A percentile compares a stretch with the other conserved stretches of the same genome.
Evolutionary conservation across 2,113 vertebrate genomes (phyloP).

Genomic region (Cottus gobio): DNA sequence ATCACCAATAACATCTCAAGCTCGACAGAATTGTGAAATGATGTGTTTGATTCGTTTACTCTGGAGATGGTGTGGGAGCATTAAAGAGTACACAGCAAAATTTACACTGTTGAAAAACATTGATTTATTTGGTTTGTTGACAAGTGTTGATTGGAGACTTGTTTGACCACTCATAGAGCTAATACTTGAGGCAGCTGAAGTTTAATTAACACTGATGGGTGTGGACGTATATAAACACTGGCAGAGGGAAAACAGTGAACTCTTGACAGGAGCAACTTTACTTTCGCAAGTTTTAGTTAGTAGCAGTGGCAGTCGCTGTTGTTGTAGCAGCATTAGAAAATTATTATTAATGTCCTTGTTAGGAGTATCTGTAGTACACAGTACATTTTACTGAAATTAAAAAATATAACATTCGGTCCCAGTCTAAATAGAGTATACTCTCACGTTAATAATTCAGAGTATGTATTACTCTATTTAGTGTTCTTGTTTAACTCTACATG

Average conservation of each 20-base stretch:
- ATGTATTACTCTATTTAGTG: too few relatives aligned
- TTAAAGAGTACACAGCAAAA: conserved; percentile 10
- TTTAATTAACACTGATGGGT: conserved; percentile 54
- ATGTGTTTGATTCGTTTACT: conserved; percentile 48
- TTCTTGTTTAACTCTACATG: too few relatives aligned
- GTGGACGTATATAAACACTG: conserved; percentile 22
- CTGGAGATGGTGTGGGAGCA: conserved; percentile 18
- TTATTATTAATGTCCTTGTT: background rate
- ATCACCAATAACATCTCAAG: conserved; percentile 44
- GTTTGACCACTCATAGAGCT: conserved; percentile 34
- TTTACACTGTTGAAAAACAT: conserved; percentile 12
- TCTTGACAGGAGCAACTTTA: conserved; percentile 9
- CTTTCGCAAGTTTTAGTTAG: conserved; percentile 2
- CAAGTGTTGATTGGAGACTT: conserved; percentile 24
- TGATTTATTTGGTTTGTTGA: too few relatives aligned
- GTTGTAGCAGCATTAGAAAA: background rate
- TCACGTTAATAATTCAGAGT: too few relatives aligned
- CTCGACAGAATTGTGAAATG: conserved; percentile 35
- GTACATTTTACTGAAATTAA: too few relatives aligned
- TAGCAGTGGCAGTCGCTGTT: background rate
- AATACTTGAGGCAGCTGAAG: conserved; percentile 45
- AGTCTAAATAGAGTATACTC: too few relatives aligned
- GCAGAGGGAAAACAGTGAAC: conserved; percentile 17
- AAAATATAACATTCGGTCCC: too few relatives aligned
- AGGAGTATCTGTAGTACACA: background rate